phyloP scores from a whole-genome alignment of 2,888 invertebrate species.

The Lasioglossum marginatum region DNA sequence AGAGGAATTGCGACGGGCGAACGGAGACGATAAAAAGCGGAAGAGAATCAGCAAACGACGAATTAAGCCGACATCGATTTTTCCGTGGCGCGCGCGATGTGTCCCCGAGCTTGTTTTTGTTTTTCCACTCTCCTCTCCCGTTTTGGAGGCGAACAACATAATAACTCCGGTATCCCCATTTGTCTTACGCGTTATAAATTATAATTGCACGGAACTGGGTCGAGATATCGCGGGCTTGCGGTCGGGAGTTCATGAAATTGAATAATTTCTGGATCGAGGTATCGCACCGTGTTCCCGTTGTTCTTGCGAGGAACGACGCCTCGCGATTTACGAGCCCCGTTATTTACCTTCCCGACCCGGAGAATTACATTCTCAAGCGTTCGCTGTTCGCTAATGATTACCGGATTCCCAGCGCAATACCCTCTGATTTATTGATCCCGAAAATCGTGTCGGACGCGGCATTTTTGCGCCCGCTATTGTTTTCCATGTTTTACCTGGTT shows the following conservation, averaged over 20 bases:
- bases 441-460: neutral
- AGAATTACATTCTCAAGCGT: constrained; percentile 25
- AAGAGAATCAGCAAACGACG: constrained; percentile 42
- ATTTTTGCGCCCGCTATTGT: neutral
- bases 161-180: constrained; percentile 31
- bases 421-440: constrained; percentile 25
- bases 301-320: constrained; percentile 42
- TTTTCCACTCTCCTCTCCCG: neutral
- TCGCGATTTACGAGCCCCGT: constrained; percentile 44
- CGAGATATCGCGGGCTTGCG: constrained; percentile 30
- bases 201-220: constrained; percentile 47
- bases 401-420: constrained; percentile 15
- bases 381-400: constrained; percentile 36
- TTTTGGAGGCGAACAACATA: constrained; percentile 40
- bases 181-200: constrained; percentile 53
- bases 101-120: neutral
- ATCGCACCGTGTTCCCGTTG: constrained; percentile 20
- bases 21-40: constrained; percentile 34
- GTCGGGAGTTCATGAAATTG: constrained; percentile 49
- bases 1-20: neutral
- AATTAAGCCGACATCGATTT: constrained; percentile 50
- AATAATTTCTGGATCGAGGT: constrained; percentile 55
- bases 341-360: constrained; percentile 23
- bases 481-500: neutral
- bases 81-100: neutral